phyloP scores from a whole-genome alignment of 2,888 invertebrate genomes.

The Tipula vernalis region DNA sequence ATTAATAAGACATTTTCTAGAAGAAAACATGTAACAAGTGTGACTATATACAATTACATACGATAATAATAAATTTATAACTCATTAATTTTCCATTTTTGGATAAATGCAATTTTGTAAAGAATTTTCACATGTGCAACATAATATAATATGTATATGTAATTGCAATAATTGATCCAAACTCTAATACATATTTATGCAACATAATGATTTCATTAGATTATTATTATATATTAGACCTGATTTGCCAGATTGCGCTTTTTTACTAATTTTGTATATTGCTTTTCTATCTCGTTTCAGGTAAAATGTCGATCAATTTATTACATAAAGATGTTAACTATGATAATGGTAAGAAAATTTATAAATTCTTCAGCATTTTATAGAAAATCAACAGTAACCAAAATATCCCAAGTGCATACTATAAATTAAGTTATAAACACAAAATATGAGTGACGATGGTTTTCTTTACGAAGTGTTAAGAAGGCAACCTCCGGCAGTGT shows the following conservation, averaged over 20 bases:
- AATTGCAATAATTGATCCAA: not conserved
- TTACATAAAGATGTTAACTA: not conserved
- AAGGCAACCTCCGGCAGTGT: too few species aligned
- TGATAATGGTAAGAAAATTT: not conserved
- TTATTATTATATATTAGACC: not conserved
- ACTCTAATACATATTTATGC: not conserved
- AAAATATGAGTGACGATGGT: not conserved
- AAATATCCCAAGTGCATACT: not conserved
- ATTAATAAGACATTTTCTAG: not conserved
- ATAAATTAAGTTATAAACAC: not conserved
- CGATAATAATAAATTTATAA: not conserved
- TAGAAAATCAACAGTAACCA: not conserved
- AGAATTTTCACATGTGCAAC: not conserved
- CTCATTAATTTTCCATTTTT: constrained; percentile 4
- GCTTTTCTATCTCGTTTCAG: not conserved
- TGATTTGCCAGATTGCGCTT: not conserved
- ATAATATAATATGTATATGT: not conserved
- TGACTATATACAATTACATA: not conserved
- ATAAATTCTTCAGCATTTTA: too few species aligned
- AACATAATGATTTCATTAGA: not conserved
- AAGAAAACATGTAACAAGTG: not conserved
- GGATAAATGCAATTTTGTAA: not conserved
- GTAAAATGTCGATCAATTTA: not conserved
- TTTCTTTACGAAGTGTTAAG: too few species aligned
- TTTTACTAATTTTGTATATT: not conserved